Base-by-base conservation (phyloP, 30 jellyfish, hydroid and myxozoan genomes). In the Rhopilema esculentum region DNA sequence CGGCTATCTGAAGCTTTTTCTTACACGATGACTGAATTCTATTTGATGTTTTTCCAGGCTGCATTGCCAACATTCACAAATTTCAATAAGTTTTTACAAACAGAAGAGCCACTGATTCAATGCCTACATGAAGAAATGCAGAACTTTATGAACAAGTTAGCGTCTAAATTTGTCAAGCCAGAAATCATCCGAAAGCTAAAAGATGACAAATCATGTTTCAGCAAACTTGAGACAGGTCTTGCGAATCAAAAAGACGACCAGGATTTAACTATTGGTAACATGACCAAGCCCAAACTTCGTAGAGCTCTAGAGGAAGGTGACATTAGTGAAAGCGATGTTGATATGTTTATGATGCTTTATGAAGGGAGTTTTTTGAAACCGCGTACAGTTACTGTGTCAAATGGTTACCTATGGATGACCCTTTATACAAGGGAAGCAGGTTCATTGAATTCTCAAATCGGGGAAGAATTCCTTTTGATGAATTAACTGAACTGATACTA, bases 31-130 rank as follows among this genome's bases (percentile, higher is more conserved):
- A 84, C 96, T 26, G 87, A 88, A 67, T 48, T 78, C 24, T 77
- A 63, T 69, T 68, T 88, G 65, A 29, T 75, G 69, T 88, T 88
- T 48, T 88, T 48, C 92, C 92, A 88, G 27, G 75, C 92, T 63
- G 91, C 84, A 31, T 66, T 86, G 91, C 76, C 95, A 15, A 66
- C 84, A 52, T 76, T 86, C 65, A 67, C 91, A 52, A 86, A 75
- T 67, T 88, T 88, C 92, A 88, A 88, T 52, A 66, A 78, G 77
- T 88, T 88, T 79, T 51, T 79, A 27, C 96, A 88, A 52, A 78
- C 76, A 77, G 88, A 88, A 88, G 96, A 88, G 62, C 87, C 88
- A 26, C 89, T 88, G 69, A 88, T 88, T 29, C 79, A 88, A 25
- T 69, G 69, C 80, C 70, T 88, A 65, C 67, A 79, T 32, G 79